These are phyloP conservation scores for Amblyjoppa fuscipennis DNA, from an alignment of 2,888 invertebrate species.

Conservation along the genomic window DNA sequence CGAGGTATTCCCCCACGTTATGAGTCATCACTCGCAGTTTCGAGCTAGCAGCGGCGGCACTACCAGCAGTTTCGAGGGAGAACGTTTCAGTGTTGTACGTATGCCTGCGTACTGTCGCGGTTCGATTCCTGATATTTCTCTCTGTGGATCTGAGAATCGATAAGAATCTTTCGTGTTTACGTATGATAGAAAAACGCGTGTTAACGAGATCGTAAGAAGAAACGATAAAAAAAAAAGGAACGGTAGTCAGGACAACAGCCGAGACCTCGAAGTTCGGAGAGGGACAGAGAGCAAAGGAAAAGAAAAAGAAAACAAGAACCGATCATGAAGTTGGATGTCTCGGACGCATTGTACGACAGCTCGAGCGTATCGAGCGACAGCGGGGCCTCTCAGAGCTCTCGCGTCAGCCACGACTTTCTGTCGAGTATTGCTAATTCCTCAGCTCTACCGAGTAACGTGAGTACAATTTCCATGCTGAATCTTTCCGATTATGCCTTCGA, in stretches of 20 bases:
- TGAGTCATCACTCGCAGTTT: constrained; percentile 83
- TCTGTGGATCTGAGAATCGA: not conserved
- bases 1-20: constrained; percentile 83
- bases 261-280: not conserved
- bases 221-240: not conserved
- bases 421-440: constrained; percentile 80
- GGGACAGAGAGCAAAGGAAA: not conserved
- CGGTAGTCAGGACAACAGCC: not conserved
- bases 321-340: constrained; percentile 88
- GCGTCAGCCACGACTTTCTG: constrained; percentile 85
- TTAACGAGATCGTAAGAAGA: not conserved
- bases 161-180: constrained; percentile 3
- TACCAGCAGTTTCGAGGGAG: constrained; percentile 60
- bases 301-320: not conserved
- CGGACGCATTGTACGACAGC: constrained; percentile 88
- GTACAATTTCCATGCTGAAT: constrained; percentile 68
- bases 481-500: constrained; percentile 18
- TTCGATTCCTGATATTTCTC: constrained; percentile 23
- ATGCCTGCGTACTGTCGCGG: not conserved
- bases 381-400: constrained; percentile 87
- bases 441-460: constrained; percentile 78
- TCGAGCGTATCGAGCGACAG: constrained; percentile 88
- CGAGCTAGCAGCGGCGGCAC: constrained; percentile 59
- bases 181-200: constrained; percentile 7
- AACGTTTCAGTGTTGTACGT: constrained; percentile 39